Percentiles rank a stretch among this genome's conserved stretches.
Conservation (phyloP, 2,888 invertebrate genomes). For the Sphaeridia pumilis region DNA sequence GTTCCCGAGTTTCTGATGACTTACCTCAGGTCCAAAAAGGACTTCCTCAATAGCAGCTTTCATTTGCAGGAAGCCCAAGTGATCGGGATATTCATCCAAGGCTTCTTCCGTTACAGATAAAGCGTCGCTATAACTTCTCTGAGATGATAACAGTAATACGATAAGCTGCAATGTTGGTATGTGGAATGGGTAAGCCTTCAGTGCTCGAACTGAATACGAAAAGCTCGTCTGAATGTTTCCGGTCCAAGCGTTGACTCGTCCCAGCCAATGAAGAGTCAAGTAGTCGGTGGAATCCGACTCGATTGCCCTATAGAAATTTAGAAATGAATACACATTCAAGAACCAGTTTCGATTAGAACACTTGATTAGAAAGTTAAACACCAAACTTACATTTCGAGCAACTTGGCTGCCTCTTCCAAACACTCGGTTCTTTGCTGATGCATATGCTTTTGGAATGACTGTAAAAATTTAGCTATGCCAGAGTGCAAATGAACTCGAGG, state of each 20-base stretch:
- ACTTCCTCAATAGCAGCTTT: constrained; percentile 71
- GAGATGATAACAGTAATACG: constrained; percentile 62
- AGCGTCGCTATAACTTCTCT: constrained; percentile 61
- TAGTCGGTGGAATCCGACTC: constrained; percentile 83
- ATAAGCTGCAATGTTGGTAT: constrained; percentile 66
- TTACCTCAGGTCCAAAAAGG: constrained; percentile 58
- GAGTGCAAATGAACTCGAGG: constrained; percentile 70
- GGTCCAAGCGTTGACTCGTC: constrained; percentile 61
- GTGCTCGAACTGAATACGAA: constrained; percentile 52
- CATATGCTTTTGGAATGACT: constrained; percentile 51
- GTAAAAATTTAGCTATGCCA: constrained; percentile 75
- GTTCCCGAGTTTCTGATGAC: constrained; percentile 14
- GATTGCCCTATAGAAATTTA: constrained; percentile 50
- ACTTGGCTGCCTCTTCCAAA: constrained; percentile 52
- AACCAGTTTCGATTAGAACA: too few relatives aligned
- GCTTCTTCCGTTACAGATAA: constrained; percentile 69
- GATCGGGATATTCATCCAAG: constrained; percentile 79
- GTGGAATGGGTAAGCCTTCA: constrained; percentile 61
- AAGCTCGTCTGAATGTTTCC: constrained; percentile 42
- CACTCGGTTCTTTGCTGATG: constrained; percentile 42
- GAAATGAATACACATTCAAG: too few relatives aligned
- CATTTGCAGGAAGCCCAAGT: constrained; percentile 68
- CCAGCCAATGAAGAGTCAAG: constrained; percentile 80
- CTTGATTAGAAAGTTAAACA: constrained; percentile 30
- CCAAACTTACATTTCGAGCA: constrained; percentile 50